A percentile compares a stretch with the other conserved stretches of the same genome.
Conservation (phyloP, 2,113 vertebrate genomes). For the Stictonetta naevosa region DNA sequence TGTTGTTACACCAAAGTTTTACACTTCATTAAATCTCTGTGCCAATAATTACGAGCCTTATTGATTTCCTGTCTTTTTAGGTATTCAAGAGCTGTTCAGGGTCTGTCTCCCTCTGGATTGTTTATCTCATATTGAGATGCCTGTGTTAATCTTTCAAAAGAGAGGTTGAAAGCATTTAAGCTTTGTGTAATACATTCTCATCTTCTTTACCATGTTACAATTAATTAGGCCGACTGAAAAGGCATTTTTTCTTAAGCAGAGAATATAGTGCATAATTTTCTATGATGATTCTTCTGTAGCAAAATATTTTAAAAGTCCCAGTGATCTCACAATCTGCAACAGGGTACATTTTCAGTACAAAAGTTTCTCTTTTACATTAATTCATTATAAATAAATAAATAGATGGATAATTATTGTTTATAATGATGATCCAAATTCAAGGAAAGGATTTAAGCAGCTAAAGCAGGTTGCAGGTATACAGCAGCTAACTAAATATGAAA, state of each 20-base stretch:
- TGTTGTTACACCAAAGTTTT: conserved; percentile 58
- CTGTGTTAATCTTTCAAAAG: conserved; percentile 38
- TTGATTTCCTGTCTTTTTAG: conserved; percentile 63
- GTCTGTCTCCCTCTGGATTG: conserved; percentile 39
- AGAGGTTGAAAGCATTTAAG: conserved; percentile 33
- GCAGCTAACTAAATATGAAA: not conserved
- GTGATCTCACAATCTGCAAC: not conserved
- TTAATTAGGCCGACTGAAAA: conserved; percentile 33
- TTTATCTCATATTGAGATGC: conserved; percentile 50
- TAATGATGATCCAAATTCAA: not conserved
- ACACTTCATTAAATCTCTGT: conserved; percentile 44
- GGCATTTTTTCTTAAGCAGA: not conserved
- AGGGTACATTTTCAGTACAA: not conserved
- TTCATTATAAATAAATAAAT: not conserved
- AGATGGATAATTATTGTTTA: not conserved
- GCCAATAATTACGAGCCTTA: conserved; percentile 24
- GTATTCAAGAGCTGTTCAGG: conserved; percentile 45
- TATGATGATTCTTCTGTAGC: not conserved
- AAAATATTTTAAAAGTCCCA: not conserved
- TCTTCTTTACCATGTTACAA: conserved; percentile 9
- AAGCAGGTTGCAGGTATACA: not conserved
- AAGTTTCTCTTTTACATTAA: not conserved
- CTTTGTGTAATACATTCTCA: conserved; percentile 23
- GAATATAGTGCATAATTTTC: not conserved
- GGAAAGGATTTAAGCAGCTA: not conserved